A percentile compares a stretch with the other conserved stretches of the same genome.
Conservation (phyloP, 2,888 invertebrate species). For the Anagyrus pseudococci region DNA sequence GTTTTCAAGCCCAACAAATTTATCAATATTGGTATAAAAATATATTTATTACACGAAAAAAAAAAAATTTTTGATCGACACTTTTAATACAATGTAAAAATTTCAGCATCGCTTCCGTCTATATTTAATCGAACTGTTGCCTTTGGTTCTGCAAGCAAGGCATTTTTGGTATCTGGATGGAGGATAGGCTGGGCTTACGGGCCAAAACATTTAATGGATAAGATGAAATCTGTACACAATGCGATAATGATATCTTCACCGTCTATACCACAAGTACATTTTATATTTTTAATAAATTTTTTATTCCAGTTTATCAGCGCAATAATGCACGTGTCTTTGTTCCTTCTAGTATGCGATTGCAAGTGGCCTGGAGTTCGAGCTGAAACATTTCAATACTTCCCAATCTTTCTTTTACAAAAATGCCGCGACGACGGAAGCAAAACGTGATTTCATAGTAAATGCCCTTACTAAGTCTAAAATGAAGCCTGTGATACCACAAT, state of each 20-base stretch:
- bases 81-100: too few relatives aligned
- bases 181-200: constrained; percentile 97
- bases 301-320: background rate
- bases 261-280: constrained; percentile 63
- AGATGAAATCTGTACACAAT: constrained; percentile 90
- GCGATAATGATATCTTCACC: constrained; percentile 90
- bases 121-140: constrained; percentile 99
- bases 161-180: constrained; percentile 97
- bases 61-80: background rate
- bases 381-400: background rate
- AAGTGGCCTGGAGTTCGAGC: background rate
- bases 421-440: background rate
- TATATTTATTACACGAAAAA: background rate
- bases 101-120: constrained; percentile 83
- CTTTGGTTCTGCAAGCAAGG: constrained; percentile 96
- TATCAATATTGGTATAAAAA: background rate
- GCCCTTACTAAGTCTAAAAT: background rate
- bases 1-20: background rate
- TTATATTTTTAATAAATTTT: background rate
- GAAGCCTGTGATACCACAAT: background rate
- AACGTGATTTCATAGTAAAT: background rate
- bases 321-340: background rate
- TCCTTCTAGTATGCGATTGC: background rate
- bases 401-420: background rate
- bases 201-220: constrained; percentile 78